Evolutionary conservation across 2,797 vertebrate species (phyloP).

Genomic region (Chelon auratus): DNA sequence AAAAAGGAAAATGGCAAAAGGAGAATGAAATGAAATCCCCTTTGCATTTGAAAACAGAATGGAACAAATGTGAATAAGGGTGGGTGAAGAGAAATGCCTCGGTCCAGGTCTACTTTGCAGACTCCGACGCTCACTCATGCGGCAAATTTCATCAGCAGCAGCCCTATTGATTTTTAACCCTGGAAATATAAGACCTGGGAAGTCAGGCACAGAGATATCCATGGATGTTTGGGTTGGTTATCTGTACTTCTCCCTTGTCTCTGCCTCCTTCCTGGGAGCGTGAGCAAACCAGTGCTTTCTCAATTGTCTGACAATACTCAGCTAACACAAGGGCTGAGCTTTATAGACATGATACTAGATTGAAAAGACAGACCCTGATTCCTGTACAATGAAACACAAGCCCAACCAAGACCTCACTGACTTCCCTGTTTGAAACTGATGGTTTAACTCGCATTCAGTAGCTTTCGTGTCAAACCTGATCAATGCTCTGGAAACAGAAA

Average conservation of each 20-base stretch:
- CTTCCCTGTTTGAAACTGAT: constrained; percentile 45
- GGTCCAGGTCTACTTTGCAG: constrained; percentile 61
- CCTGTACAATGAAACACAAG: constrained; percentile 51
- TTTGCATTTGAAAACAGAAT: constrained; percentile 82
- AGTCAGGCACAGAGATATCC: constrained; percentile 71
- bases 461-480: constrained; percentile 48
- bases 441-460: constrained; percentile 51
- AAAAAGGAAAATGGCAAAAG: constrained; percentile 70
- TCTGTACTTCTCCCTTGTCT: constrained; percentile 55
- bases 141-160: constrained; percentile 83
- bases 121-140: constrained; percentile 76
- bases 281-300: constrained; percentile 66
- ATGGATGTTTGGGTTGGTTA: constrained; percentile 73
- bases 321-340: constrained; percentile 62
- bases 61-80: constrained; percentile 71
- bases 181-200: constrained; percentile 79
- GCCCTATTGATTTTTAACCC: constrained; percentile 83
- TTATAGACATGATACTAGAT: constrained; percentile 62
- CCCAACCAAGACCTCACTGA: constrained; percentile 26
- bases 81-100: constrained; percentile 55
- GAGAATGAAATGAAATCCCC: constrained; percentile 80
- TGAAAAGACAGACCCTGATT: constrained; percentile 68
- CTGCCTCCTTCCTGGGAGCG: constrained; percentile 59
- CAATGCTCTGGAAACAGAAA: constrained; percentile 50
- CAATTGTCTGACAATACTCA: constrained; percentile 68